phyloP scores from a whole-genome alignment of 2,888 invertebrate species.

The Sinohyriopsis cumingii region DNA sequence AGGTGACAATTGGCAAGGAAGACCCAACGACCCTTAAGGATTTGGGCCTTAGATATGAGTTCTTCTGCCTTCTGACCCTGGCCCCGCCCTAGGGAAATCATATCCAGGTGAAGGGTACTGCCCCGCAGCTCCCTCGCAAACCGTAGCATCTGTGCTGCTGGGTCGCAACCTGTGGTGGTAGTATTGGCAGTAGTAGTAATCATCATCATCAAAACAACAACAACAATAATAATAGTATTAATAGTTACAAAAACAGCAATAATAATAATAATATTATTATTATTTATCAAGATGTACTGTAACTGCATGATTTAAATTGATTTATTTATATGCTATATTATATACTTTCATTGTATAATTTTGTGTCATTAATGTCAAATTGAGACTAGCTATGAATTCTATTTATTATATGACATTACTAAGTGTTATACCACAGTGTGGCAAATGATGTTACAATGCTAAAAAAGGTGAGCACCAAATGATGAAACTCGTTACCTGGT shows the following conservation, averaged over 20 bases:
- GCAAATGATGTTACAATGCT: too few species aligned
- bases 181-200: background rate
- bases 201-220: too few species aligned
- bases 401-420: slow-evolving; percentile 1
- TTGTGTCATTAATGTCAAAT: background rate
- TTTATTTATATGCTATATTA: too few species aligned
- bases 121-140: slow-evolving; percentile 70
- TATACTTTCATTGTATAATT: too few species aligned
- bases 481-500: slow-evolving; percentile 58
- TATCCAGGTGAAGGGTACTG: slow-evolving; percentile 69
- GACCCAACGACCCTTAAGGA: slow-evolving; percentile 71
- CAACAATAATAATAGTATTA: too few species aligned
- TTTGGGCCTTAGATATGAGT: slow-evolving; percentile 70
- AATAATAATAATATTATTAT: too few species aligned
- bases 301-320: too few species aligned
- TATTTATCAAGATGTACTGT: too few species aligned
- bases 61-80: slow-evolving; percentile 72
- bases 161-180: slow-evolving; percentile 66
- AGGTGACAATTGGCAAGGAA: slow-evolving; percentile 72
- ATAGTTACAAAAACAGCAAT: too few species aligned
- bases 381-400: background rate
- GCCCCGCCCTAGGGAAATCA: slow-evolving; percentile 72
- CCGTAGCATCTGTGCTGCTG: slow-evolving; percentile 64
- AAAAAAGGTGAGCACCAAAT: background rate
- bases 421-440: too few species aligned